Conservation (phyloP, 1,140 invertebrate genomes). For the Antheraea mylitta region DNA sequence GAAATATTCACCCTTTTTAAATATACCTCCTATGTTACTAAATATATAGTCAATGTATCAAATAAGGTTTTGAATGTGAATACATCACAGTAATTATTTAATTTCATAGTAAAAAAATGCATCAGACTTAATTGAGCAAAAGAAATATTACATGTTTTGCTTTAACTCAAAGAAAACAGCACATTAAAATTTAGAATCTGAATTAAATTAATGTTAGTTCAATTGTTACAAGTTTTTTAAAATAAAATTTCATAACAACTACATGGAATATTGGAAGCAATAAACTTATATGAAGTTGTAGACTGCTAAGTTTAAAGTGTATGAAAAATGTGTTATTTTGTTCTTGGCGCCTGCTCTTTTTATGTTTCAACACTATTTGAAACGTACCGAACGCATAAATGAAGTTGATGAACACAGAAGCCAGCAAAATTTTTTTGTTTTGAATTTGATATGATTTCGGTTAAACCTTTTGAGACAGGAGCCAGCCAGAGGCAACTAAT, state of each 20-base stretch:
- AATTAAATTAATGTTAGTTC: background rate
- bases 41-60: background rate
- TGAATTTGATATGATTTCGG: background rate
- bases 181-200: background rate
- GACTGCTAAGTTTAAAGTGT: no score
- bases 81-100: background rate
- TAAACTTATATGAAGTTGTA: background rate
- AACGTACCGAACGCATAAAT: background rate
- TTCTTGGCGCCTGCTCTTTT: no score
- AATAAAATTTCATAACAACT: background rate
- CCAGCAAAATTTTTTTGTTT: background rate
- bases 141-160: background rate
- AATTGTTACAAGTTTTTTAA: background rate
- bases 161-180: no score
- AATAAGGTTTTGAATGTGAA: background rate
- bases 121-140: conserved; percentile 2
- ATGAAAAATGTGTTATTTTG: no score
- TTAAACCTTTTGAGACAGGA: no score
- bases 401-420: background rate
- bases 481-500: no score
- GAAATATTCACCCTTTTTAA: background rate
- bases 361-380: background rate
- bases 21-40: background rate
- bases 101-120: background rate
- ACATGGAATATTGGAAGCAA: conserved; percentile 2